Base-by-base conservation (phyloP, 2,797 vertebrate genomes). In the Darevskia mixta region DNA sequence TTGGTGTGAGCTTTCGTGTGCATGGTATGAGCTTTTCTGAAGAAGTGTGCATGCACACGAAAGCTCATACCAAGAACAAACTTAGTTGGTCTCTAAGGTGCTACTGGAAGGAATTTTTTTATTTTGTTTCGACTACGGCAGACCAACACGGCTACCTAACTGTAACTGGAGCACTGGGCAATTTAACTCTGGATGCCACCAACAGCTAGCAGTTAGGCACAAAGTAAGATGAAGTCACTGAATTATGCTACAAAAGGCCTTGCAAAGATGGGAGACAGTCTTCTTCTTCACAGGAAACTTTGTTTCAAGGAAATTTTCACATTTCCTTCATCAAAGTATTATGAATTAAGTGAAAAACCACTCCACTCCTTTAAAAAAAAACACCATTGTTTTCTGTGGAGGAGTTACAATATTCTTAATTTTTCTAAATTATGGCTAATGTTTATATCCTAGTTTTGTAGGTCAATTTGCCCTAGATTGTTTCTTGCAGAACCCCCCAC, bases 111-210 rank as follows among this genome's bases (percentile, higher is more conserved):
- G n/a, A n/a, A n/a, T n/a, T n/a, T n/a, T n/a, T n/a, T n/a, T n/a
- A n/a, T n/a, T n/a, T n/a, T n/a, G n/a, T n/a, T n/a, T n/a, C n/a
- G n/a, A n/a, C n/a, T n/a, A n/a, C n/a, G n/a, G n/a, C n/a, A n/a
- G n/a, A n/a, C n/a, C n/a, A n/a, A n/a, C n/a, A n/a, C n/a, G n/a
- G n/a, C n/a, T n/a, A n/a, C n/a, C n/a, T n/a, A n/a, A n/a, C n/a
- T n/a, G n/a, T n/a, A n/a, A n/a, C n/a, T n/a, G n/a, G n/a, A n/a
- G 1, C 58, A 61, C 0, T 13, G 11, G 11, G 3, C 49, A 49
- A 49, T 49, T 49, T 49, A 11, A 49, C 11, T 49, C 11, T 49
- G 49, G 6, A 61, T 0, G 6, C 18, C 58, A 61, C 18, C 58
- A 61, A 20, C 17, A 61, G 58, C 15, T 23, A 61, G 18, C 20